phyloP scores from a whole-genome alignment of 2,113 vertebrate species.

The Trachemys scripta region DNA sequence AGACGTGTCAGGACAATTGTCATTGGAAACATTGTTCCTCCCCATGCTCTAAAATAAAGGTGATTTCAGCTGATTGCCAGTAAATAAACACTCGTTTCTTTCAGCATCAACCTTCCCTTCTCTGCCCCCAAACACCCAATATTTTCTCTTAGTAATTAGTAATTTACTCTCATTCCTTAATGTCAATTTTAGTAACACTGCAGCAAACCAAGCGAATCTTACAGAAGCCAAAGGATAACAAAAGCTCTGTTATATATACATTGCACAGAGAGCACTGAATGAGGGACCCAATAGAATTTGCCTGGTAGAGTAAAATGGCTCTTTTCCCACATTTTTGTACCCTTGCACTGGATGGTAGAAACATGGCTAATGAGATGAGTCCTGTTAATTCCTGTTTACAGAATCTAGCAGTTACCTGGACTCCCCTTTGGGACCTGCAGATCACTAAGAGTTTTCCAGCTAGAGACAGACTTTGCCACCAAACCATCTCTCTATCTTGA shows the following conservation, averaged over 20 bases:
- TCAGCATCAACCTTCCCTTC: not conserved
- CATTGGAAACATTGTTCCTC: not conserved
- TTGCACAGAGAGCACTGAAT: not conserved
- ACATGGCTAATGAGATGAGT: fast-evolving
- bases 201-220: not conserved
- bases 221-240: not conserved
- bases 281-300: not conserved
- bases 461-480: not conserved
- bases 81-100: not conserved
- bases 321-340: not conserved
- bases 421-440: not conserved
- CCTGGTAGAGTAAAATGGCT: not conserved
- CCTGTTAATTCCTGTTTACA: not conserved
- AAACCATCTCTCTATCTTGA: not conserved
- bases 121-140: not conserved
- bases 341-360: not conserved
- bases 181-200: not conserved
- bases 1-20: not conserved
- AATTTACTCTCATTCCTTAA: not conserved
- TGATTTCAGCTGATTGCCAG: not conserved
- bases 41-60: not conserved
- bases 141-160: not conserved
- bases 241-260: not conserved
- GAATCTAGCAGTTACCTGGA: not conserved
- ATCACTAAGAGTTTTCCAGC: not conserved